phyloP scores from a whole-genome alignment of 2,797 vertebrate species.

The Garrulus glandarius region DNA sequence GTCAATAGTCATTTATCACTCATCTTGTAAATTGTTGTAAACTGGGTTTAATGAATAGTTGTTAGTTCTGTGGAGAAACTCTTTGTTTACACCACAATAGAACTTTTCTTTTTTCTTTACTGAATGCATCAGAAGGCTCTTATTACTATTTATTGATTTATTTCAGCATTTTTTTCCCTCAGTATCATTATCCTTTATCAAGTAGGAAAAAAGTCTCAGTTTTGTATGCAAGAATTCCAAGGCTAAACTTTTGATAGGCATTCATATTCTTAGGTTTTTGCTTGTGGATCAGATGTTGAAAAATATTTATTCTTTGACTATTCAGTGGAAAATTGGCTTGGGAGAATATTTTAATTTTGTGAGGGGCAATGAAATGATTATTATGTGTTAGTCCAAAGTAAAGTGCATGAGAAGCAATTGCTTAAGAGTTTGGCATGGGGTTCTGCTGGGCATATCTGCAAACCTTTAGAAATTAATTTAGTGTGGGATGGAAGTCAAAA shows the following conservation, averaged over 20 bases:
- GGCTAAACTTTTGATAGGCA: background rate
- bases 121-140: background rate
- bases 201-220: background rate
- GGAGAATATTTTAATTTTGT: background rate
- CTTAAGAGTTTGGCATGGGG: background rate
- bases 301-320: background rate
- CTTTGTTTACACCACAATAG: background rate
- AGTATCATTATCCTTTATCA: background rate
- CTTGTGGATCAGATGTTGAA: background rate
- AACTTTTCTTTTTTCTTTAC: background rate
- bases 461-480: conserved; percentile 10
- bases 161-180: background rate
- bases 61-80: background rate
- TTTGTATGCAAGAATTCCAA: background rate
- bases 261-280: background rate
- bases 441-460: background rate
- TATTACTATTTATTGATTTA: background rate
- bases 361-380: background rate
- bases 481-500: background rate
- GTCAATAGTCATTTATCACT: background rate
- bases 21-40: background rate
- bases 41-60: background rate
- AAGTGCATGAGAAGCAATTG: background rate
- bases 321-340: background rate
- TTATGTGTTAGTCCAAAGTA: background rate